Conservation (phyloP, 2,888 invertebrate species). For the Lasioglossum leucozonium region DNA sequence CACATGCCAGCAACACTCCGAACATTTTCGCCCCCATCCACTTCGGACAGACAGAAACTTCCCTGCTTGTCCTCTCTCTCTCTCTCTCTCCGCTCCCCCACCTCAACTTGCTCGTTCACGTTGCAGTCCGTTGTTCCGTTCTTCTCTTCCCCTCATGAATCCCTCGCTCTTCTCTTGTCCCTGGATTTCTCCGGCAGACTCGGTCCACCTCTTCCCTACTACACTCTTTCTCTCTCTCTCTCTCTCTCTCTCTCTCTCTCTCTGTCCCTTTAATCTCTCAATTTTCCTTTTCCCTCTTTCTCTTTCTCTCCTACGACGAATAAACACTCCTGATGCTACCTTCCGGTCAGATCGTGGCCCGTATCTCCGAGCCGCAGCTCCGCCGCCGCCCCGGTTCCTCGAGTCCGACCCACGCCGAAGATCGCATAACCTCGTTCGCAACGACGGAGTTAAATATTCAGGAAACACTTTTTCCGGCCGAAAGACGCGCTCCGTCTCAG, state of each 20-base stretch:
- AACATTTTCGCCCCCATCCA: slow-evolving; percentile 76
- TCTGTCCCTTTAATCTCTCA: slow-evolving; percentile 25
- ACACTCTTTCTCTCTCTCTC: slow-evolving; percentile 21
- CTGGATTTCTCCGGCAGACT: not conserved
- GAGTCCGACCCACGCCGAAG: not conserved
- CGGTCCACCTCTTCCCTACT: not conserved
- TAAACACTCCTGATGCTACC: slow-evolving; percentile 20
- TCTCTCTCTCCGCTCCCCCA: slow-evolving; percentile 15
- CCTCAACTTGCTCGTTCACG: slow-evolving; percentile 41
- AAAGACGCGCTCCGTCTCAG: not conserved
- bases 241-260: not conserved
- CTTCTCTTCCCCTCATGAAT: slow-evolving; percentile 19
- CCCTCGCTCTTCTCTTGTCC: not conserved
- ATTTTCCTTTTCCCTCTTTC: slow-evolving; percentile 19
- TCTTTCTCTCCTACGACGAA: not conserved
- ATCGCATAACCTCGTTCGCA: not conserved
- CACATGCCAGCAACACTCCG: slow-evolving; percentile 75
- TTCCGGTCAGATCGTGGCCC: slow-evolving; percentile 36
- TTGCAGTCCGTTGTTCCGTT: slow-evolving; percentile 41
- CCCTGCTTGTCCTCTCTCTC: slow-evolving; percentile 56
- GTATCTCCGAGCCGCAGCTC: slow-evolving; percentile 27
- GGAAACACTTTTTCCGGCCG: not conserved
- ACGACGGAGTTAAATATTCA: not conserved
- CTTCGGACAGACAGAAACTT: slow-evolving; percentile 73
- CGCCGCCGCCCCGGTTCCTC: not conserved